Conservation (phyloP, 1,140 invertebrate genomes). For the Lasaia peninsularis region DNA sequence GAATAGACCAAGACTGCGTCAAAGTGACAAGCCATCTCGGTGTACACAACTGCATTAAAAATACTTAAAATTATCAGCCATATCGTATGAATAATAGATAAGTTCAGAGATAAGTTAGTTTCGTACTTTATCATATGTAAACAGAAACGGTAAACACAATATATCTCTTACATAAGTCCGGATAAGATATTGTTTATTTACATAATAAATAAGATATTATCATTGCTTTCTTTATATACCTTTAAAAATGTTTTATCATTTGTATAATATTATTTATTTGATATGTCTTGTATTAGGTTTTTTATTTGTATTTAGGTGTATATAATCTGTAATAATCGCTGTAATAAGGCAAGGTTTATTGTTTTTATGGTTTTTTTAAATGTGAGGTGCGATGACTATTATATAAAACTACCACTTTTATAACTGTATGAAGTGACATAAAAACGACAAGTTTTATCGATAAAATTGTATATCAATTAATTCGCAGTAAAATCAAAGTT, state of each 20-base stretch:
- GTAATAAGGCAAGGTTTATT: too few species aligned
- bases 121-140: constrained; percentile 16
- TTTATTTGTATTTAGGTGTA: too few species aligned
- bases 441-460: too few species aligned
- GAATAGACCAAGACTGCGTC: background rate
- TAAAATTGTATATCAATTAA: too few species aligned
- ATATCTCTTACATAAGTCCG: constrained; percentile 18
- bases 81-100: constrained; percentile 12
- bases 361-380: too few species aligned
- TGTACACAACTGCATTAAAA: constrained; percentile 13
- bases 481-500: too few species aligned
- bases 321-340: too few species aligned
- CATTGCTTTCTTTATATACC: constrained; percentile 7
- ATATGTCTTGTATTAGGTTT: background rate
- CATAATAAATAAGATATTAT: background rate
- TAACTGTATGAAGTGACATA: too few species aligned
- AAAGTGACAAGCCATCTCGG: background rate
- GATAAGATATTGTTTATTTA: constrained; percentile 17
- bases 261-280: background rate
- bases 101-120: background rate
- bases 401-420: too few species aligned
- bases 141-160: constrained; percentile 16
- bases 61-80: constrained; percentile 12
- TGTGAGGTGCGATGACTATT: too few species aligned
- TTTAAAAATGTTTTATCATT: background rate